Evolutionary conservation across 2,797 vertebrate species (phyloP), one percentile per base, ranked within the genome.

Genomic region (Lithobates pipiens): DNA sequence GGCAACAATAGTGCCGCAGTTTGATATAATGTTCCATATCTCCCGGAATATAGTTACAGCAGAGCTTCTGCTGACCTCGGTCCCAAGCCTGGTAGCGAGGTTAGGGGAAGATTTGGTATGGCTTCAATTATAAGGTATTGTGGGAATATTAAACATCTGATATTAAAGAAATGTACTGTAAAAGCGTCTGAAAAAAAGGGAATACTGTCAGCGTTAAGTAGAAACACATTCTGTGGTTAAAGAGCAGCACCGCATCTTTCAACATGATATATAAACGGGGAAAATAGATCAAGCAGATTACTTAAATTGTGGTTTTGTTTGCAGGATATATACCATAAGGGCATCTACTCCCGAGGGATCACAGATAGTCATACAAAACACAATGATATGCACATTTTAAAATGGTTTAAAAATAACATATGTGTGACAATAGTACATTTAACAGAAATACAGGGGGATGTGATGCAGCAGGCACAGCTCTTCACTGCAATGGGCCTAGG

Each of bases 231-330:
- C 72, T 50, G 80, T 75, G 72, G 70, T 74, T 82, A 67, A 57
- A 27, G 73, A 44, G 54, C 80, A 74, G 54, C 71, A 82, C 57
- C 54, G 6, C 80, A 74, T 75, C 71, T 82, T 75, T 81, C 79
- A 72, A 61, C 46, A 81, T 81, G 69, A 81, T 81, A 72, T 63
- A 81, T 81, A 81, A 29, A 72, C 39, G 61, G 54, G 80, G 54
- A 74, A 74, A 82, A 75, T 27, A 82, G 70, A 82, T 82, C 80
- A 82, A 82, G 80, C 61, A 63, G 80, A 82, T 82, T 74, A 75
- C 70, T 44, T n/a, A 75, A 75, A 82, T 75, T 82, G 70, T 82
- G 80, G 70, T 82, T 82, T 81, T 81, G 79, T 81, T 73, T 81
- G 69, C 61, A 72, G 72, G 79, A 73, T 81, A 61, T 81, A 81